Percentiles rank a stretch among this genome's conserved stretches.
These are phyloP conservation scores for Uropsilus gracilis DNA, from an alignment of 2,113 vertebrate species.

Conservation along the genomic window DNA sequence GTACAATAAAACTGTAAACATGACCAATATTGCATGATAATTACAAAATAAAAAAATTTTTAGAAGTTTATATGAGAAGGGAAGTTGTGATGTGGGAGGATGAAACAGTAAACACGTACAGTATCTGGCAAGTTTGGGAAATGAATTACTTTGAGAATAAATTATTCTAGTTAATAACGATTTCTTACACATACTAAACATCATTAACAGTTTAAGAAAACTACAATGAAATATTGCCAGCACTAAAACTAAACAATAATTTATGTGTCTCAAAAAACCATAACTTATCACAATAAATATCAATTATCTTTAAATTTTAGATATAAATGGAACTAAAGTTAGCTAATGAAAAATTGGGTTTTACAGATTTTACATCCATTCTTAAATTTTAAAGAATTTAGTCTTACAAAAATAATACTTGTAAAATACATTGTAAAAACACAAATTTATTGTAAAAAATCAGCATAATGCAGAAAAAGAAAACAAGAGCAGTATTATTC, in stretches of 20 bases:
- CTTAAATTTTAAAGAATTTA: conserved; percentile 1
- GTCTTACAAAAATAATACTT: background rate
- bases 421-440: too few species aligned
- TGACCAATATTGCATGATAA: too few species aligned
- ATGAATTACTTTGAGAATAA: background rate
- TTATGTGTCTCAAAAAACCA: conserved; percentile 1
- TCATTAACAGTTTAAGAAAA: conserved; percentile 27
- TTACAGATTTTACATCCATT: background rate
- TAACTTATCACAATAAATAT: background rate
- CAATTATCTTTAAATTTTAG: background rate
- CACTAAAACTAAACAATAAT: conserved; percentile 11
- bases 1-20: too few species aligned
- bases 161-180: background rate
- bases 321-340: background rate
- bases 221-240: background rate
- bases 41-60: too few species aligned
- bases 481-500: too few species aligned
- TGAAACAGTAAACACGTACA: background rate
- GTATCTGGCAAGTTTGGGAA: background rate
- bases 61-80: background rate
- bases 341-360: background rate
- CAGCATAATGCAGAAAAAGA: background rate
- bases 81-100: background rate
- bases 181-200: conserved; percentile 20
- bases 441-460: background rate